These are phyloP conservation scores for Papilio aristodemus DNA, from an alignment of 1,140 invertebrate genomes.

Conservation along the genomic window DNA sequence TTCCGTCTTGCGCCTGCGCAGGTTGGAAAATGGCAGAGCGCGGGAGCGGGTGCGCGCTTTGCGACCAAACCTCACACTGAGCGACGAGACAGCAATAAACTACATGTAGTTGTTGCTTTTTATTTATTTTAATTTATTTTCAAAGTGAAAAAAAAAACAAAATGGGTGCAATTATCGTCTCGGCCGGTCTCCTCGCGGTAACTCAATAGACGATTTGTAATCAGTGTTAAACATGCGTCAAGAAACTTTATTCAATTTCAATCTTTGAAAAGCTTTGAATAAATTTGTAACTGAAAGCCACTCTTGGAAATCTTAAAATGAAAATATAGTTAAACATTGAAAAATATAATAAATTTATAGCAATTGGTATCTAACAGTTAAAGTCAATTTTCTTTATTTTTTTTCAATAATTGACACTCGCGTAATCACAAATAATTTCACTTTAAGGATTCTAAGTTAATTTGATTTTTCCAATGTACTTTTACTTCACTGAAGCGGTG, in stretches of 20 bases:
- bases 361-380: too few relatives aligned
- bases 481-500: too few relatives aligned
- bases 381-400: too few relatives aligned
- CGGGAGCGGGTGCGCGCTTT: conserved; percentile 59
- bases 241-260: neutral
- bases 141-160: conserved; percentile 66
- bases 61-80: conserved; percentile 68
- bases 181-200: conserved; percentile 49
- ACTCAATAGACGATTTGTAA: neutral
- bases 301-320: too few relatives aligned
- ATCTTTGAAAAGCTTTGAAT: neutral
- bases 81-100: conserved; percentile 60
- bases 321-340: too few relatives aligned
- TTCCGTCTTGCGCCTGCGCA: conserved; percentile 37
- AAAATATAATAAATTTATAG: too few relatives aligned
- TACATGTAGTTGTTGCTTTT: conserved; percentile 43
- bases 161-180: conserved; percentile 55
- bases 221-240: neutral
- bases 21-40: conserved; percentile 51
- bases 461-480: too few relatives aligned
- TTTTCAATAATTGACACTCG: too few relatives aligned
- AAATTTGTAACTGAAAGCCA: neutral
- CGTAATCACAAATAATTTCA: too few relatives aligned
- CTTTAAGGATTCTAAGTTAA: too few relatives aligned
- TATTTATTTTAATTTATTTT: conserved; percentile 69